phyloP scores from a whole-genome alignment of 2,113 vertebrate species.

The Nycticorax nycticorax region DNA sequence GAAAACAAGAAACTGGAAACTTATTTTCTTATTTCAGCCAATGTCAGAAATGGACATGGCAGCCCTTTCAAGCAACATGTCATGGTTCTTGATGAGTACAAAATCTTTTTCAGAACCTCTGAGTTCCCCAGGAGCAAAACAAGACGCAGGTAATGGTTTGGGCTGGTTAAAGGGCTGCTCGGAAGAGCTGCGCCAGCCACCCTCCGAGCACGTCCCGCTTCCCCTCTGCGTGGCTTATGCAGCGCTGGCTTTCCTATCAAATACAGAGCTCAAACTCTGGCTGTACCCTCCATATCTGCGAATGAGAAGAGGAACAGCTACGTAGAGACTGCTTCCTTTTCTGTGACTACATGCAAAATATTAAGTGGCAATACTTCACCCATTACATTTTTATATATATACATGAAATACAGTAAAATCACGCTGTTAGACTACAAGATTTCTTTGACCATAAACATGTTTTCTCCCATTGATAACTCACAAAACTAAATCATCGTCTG shows the following conservation, averaged over 20 bases:
- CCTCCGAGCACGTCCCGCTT: rapidly evolving
- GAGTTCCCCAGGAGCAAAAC: neutral
- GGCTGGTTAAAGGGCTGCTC: neutral
- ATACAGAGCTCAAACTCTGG: neutral
- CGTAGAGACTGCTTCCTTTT: neutral
- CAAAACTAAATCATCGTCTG: neutral
- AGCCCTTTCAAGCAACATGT: neutral
- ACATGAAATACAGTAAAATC: neutral
- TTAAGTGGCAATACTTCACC: neutral
- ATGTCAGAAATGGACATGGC: neutral
- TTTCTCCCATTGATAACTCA: neutral
- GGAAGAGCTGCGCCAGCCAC: neutral
- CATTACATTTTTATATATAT: neutral
- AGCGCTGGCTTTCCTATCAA: neutral
- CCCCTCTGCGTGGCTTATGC: neutral
- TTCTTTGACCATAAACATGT: neutral
- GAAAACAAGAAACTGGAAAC: neutral
- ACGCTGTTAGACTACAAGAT: neutral
- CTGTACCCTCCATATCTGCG: neutral
- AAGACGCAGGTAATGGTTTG: neutral
- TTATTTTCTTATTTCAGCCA: neutral
- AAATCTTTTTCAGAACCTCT: neutral
- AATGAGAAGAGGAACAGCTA: neutral
- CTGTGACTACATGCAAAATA: neutral
- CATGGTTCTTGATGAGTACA: neutral